These are phyloP conservation scores for Etheostoma spectabile DNA, from an alignment of 2,113 vertebrate species.

Conservation along the genomic window DNA sequence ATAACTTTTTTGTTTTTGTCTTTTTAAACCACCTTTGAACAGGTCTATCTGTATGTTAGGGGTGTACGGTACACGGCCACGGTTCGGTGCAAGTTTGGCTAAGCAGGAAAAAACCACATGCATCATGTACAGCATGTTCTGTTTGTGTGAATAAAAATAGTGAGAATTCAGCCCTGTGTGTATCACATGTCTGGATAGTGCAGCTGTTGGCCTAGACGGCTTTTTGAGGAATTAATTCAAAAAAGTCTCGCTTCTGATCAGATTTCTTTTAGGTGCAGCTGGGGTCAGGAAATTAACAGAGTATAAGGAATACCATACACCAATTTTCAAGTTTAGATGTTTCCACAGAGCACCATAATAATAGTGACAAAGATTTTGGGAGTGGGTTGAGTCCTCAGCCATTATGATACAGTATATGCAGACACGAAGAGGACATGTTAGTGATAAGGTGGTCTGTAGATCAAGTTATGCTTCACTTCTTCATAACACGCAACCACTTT, in stretches of 20 bases:
- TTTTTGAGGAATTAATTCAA: not conserved
- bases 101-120: too few relatives aligned
- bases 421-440: constrained; percentile 19
- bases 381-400: not conserved
- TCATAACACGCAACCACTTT: constrained; percentile 27
- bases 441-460: constrained; percentile 9
- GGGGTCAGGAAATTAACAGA: constrained; percentile 5
- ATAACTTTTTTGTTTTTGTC: too few relatives aligned
- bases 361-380: not conserved
- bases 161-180: not conserved
- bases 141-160: too few relatives aligned
- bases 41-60: too few relatives aligned
- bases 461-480: constrained; percentile 52
- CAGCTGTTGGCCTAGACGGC: constrained; percentile 19
- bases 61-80: too few relatives aligned
- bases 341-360: not conserved
- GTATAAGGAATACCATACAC: not conserved
- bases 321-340: constrained; percentile 8
- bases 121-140: too few relatives aligned
- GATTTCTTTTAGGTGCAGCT: constrained; percentile 15
- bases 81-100: too few relatives aligned
- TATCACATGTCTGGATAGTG: constrained; percentile 1
- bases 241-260: not conserved
- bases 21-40: not conserved
- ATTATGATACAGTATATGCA: not conserved